These are phyloP conservation scores for Phaenicophaeus curvirostris DNA, from an alignment of 2,797 vertebrate genomes.

Conservation along the genomic window DNA sequence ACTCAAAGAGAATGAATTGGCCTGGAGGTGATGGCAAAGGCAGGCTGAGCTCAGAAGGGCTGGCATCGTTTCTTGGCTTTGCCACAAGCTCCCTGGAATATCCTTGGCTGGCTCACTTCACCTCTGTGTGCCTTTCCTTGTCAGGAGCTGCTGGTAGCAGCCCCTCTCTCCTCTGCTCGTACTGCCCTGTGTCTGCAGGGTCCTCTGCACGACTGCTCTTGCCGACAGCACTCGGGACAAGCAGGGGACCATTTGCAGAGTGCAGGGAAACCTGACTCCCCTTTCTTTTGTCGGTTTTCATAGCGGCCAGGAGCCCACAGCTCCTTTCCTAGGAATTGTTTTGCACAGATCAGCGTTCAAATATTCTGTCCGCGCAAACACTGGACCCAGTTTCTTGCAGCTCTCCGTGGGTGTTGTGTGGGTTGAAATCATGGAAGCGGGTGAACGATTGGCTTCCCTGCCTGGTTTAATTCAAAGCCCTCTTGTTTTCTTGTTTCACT, in stretches of 20 bases:
- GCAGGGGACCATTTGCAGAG: background rate
- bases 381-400: background rate
- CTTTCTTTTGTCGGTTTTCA: background rate
- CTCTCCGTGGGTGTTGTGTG: background rate
- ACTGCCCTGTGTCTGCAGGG: background rate
- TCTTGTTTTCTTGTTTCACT: background rate
- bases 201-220: background rate
- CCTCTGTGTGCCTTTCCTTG: constrained; percentile 26
- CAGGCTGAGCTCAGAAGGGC: constrained; percentile 43
- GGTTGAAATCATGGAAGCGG: background rate
- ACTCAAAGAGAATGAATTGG: constrained; percentile 39
- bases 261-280: background rate
- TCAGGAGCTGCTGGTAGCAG: background rate
- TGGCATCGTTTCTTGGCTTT: constrained; percentile 57
- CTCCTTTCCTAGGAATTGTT: background rate
- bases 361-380: background rate
- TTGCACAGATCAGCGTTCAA: fast-evolving
- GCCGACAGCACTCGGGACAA: fast-evolving
- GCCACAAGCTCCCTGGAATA: constrained; percentile 44
- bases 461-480: background rate
- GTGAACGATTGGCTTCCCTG: background rate
- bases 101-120: constrained; percentile 35
- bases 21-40: constrained; percentile 66
- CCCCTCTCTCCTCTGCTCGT: background rate
- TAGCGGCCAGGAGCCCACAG: background rate